These are phyloP conservation scores for Subanguina moxae DNA, from an alignment of 1,140 invertebrate species.

Conservation along the genomic window DNA sequence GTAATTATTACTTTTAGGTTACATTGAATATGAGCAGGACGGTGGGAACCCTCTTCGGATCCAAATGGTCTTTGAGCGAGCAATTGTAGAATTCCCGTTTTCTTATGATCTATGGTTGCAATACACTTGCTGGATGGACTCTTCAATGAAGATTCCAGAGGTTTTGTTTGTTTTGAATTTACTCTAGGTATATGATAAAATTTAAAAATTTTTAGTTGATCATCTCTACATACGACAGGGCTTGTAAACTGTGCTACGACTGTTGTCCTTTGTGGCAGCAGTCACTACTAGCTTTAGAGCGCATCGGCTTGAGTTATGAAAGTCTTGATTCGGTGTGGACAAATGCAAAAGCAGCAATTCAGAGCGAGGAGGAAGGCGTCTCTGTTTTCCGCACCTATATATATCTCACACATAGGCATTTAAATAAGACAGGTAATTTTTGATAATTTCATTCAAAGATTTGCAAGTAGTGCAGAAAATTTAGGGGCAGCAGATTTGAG, in stretches of 20 bases:
- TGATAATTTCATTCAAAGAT: neutral
- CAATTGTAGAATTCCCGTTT: conserved; percentile 6
- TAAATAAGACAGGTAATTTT: conserved; percentile 2
- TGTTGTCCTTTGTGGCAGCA: conserved; percentile 12
- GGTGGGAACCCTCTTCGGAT: conserved; percentile 7
- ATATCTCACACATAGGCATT: conserved; percentile 17
- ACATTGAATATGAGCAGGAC: conserved; percentile 4
- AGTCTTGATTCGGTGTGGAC: conserved; percentile 16
- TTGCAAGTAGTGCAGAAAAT: too few relatives aligned
- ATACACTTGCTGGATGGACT: conserved; percentile 11
- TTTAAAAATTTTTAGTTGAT: conserved; percentile 8
- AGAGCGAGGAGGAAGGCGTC: conserved; percentile 16
- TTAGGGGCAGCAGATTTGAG: conserved; percentile 16
- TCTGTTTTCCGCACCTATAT: conserved; percentile 28
- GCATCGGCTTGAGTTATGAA: conserved; percentile 16
- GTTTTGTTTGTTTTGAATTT: conserved; percentile 13
- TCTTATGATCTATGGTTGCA: conserved; percentile 8
- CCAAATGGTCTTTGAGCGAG: conserved; percentile 15
- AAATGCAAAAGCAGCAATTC: conserved; percentile 24
- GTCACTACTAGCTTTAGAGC: conserved; percentile 18
- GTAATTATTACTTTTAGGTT: conserved; percentile 1
- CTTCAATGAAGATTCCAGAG: conserved; percentile 6
- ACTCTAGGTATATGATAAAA: conserved; percentile 26
- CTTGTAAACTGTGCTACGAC: conserved; percentile 18
- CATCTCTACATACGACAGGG: neutral